phyloP scores from a whole-genome alignment of 1,140 invertebrate genomes.

The Hyphantria cunea region DNA sequence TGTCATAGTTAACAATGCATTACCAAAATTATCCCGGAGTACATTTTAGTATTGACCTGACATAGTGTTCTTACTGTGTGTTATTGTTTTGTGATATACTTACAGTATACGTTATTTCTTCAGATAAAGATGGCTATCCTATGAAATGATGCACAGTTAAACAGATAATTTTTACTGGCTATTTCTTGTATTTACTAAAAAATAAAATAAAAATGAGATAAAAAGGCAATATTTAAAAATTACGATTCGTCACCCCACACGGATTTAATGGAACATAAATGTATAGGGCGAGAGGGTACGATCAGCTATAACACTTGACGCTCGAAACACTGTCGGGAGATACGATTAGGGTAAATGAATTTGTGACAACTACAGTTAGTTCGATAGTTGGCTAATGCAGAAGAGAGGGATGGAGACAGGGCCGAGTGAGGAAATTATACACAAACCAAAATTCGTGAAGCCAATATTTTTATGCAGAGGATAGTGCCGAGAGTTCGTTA shows the following conservation, averaged over 20 bases:
- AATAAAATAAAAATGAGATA: constrained; percentile 57
- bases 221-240: constrained; percentile 39
- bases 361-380: constrained; percentile 19
- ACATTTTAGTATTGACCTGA: constrained; percentile 76
- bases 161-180: constrained; percentile 85
- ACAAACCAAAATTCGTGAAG: constrained; percentile 35
- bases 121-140: constrained; percentile 84
- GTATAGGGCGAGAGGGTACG: background rate
- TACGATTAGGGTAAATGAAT: constrained; percentile 3
- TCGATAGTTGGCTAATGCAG: constrained; percentile 17
- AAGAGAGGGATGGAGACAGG: constrained; percentile 24
- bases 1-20: constrained; percentile 58
- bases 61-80: constrained; percentile 78
- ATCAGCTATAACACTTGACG: constrained; percentile 10
- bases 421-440: constrained; percentile 34
- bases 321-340: constrained; percentile 5
- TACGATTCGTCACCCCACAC: constrained; percentile 6
- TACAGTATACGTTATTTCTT: constrained; percentile 83
- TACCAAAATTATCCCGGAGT: constrained; percentile 53
- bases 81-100: constrained; percentile 83
- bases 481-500: constrained; percentile 36
- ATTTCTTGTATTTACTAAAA: constrained; percentile 80
- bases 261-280: constrained; percentile 3
- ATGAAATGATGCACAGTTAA: constrained; percentile 86
- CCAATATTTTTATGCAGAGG: constrained; percentile 38